Base-by-base conservation (phyloP, 2,888 invertebrate genomes). In the Aelia acuminata region DNA sequence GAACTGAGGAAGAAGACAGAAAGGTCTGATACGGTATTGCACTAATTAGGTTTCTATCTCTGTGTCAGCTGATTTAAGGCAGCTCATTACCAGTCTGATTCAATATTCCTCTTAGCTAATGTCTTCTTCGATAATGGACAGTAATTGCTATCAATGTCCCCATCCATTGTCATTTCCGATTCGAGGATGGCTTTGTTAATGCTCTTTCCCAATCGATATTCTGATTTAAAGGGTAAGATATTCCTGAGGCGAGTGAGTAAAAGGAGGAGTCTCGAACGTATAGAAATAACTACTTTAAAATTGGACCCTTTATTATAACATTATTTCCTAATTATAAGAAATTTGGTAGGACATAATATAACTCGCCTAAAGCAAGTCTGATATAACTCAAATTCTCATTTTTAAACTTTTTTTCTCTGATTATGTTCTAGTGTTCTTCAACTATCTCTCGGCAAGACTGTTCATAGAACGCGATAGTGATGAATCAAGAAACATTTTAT, bases 81-180 rank as follows among this genome's bases (percentile, higher is more conserved):
- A 31, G 57, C 57, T 57, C 57, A 57, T 57, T 57, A 57, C n/a
- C 26, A 57, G 57, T 57, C 75, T 75, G 75, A 75, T 75, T 75
- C 75, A 43, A 75, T 75, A 75, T 75, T 75, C 75, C 75, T 75
- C 75, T 75, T 75, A 43, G 39, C 75, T 75, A 75, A 75, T 57
- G 57, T 26, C 57, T 57, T 26, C 57, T 57, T 57, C 57, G 57
- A 57, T 57, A 57, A 57, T 57, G 57, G 57, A 57, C 57, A 57
- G 57, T 57, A 57, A 57, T 57, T 57, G 57, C 57, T 26, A 57
- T 57, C 57, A 57, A 57, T 57, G 57, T 57, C 57, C 26, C 13
- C 57, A 26, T 26, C 13, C 57, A 26, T 57, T 57, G 57, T 57
- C 57, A 57, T n/a, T 13, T 31, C 57, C 57, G 26, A 57, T 57